Conservation (phyloP, 2,797 vertebrate species). For the Chlorospingus flavigularis region DNA sequence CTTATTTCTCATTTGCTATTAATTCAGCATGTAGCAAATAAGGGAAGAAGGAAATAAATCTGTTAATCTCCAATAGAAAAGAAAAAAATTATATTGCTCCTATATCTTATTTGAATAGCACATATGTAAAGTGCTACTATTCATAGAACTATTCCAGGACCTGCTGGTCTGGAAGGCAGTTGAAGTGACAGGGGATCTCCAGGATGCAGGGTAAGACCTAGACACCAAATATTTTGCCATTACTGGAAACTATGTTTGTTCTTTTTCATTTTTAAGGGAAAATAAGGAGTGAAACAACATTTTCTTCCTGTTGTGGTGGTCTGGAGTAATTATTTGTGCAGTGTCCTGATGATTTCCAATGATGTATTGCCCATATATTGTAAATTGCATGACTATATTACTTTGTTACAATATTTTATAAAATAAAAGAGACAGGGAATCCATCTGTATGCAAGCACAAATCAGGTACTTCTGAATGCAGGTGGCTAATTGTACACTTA, state of each 20-base stretch:
- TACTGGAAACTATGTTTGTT: neutral
- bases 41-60: neutral
- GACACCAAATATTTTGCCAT: neutral
- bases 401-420: neutral
- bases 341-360: neutral
- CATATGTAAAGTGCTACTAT: neutral
- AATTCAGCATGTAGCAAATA: neutral
- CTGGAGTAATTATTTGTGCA: neutral
- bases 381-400: neutral
- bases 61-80: neutral
- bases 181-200: neutral
- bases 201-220: slow-evolving; percentile 11
- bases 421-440: neutral
- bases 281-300: neutral
- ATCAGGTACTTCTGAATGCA: neutral
- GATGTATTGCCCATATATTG: neutral
- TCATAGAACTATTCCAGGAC: neutral
- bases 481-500: neutral
- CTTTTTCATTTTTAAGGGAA: neutral
- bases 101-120: neutral
- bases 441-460: neutral
- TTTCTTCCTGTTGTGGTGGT: neutral
- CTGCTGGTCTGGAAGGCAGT: neutral
- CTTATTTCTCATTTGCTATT: neutral
- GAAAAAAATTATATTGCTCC: neutral